Conservation (phyloP, 2,797 vertebrate species). For the Notamacropus eugenii region DNA sequence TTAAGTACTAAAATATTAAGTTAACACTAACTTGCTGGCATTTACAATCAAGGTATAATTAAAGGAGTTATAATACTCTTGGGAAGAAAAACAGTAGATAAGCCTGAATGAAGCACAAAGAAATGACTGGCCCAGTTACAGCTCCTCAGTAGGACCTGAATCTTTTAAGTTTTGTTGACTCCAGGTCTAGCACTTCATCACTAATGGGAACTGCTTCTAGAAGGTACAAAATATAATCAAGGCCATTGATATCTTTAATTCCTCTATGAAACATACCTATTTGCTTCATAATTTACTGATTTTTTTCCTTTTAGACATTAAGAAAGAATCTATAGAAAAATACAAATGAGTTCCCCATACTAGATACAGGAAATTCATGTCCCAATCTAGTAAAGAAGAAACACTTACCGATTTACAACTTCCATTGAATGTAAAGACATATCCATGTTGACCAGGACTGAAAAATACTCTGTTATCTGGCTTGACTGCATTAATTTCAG, state of each 20-base stretch:
- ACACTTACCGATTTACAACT: constrained; percentile 96
- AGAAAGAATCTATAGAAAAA: not conserved
- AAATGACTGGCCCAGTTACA: not conserved
- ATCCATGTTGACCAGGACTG: constrained; percentile 99
- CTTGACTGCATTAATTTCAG: constrained; percentile 99
- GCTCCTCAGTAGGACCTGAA: not conserved
- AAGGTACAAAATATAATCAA: not conserved
- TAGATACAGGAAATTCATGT: not conserved
- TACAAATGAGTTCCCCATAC: not conserved
- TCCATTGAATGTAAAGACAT: constrained; percentile 99
- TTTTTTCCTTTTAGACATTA: not conserved
- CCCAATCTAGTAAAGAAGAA: not conserved
- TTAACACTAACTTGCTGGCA: too few relatives aligned
- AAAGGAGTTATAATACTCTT: not conserved
- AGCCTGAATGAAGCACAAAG: not conserved
- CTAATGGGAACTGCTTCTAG: not conserved
- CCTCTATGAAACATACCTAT: not conserved
- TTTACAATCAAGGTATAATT: too few relatives aligned
- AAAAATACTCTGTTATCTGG: constrained; percentile 99
- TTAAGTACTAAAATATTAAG: not conserved
- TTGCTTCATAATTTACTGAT: not conserved
- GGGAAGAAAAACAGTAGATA: not conserved
- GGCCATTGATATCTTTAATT: not conserved
- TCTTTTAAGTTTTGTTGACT: not conserved
- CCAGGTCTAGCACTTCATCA: not conserved